Evolutionary conservation across 2,797 vertebrate species (phyloP), one percentile per base, ranked within the genome.

Genomic region (Bradypus variegatus): DNA sequence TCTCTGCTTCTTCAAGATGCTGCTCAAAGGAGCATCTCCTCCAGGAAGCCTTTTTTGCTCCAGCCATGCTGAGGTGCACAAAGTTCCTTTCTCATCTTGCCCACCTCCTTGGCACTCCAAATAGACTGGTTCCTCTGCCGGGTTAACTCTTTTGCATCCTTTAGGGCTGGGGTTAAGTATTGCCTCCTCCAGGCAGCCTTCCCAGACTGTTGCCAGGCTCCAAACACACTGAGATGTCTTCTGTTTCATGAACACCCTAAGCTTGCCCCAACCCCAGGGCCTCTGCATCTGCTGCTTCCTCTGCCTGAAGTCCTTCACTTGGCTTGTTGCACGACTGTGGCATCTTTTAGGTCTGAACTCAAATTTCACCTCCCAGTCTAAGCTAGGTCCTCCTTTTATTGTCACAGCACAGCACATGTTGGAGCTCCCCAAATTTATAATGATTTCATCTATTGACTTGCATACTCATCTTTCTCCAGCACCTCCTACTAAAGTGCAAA

Each of bases 131-230:
- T 8, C 84, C 48, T 48, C 53, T 75, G 33, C n/a, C 48, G 29
- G 5, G 8, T 48, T 41, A 62, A 50, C 16, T 60, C 38, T 0
- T 1, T 10, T 23, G 55, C 50, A 36, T 64, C 72, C n/a, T 55
- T 60, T 3, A 82, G 45, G 64, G 45, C 45, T 36, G 69, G 7
- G 58, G 31, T 36, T 29, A 21, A 11, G 33, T 25, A 27, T 14
- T 27, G 29, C 69, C 65, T 90, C 76, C 55, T 94, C 88, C 73
- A 72, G 85, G 62, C n/a, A 92, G 88, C 76, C 78, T 65, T 85
- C 92, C 36, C 2, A 13, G 5, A 72, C 8, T 8, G 23, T 29
- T 6, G 7, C 33, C n/a, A 4, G 1, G 5, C 55, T 75, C 36
- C 41, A 78, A 67, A 83, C 38, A 60, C 5, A 19, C 2, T 4